phyloP scores from a whole-genome alignment of 2,113 vertebrate genomes.

The Archilochus colubris region DNA sequence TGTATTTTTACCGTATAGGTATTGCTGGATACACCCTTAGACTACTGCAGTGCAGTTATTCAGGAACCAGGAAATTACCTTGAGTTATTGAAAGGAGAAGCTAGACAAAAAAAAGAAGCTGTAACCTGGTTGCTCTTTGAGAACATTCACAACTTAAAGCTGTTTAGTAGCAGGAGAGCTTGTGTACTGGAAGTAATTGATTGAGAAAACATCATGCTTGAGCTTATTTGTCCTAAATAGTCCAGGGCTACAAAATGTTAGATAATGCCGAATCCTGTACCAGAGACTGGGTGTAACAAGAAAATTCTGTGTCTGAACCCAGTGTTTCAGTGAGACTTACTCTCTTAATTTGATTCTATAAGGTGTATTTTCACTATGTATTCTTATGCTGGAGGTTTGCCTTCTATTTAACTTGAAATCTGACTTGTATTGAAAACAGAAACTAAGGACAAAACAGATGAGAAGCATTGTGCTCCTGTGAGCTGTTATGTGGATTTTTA shows the following conservation, averaged over 20 bases:
- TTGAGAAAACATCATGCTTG: neutral
- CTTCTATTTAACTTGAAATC: neutral
- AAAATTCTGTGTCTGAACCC: neutral
- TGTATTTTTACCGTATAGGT: neutral
- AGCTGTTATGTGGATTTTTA: neutral
- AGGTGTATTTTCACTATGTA: neutral
- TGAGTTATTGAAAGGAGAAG: neutral
- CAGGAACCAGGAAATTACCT: neutral
- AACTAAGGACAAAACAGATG: neutral
- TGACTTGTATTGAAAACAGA: neutral
- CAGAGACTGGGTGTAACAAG: neutral
- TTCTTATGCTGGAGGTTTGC: neutral
- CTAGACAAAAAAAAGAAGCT: neutral
- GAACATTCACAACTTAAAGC: neutral
- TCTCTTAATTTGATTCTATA: neutral
- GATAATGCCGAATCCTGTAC: neutral
- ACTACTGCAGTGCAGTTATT: neutral
- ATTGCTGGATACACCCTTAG: neutral
- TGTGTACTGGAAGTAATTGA: neutral
- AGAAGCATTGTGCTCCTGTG: neutral
- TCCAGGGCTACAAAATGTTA: neutral
- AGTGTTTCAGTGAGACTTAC: neutral
- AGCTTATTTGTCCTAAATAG: neutral
- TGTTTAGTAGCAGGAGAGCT: neutral
- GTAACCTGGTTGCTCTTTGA: neutral